These are phyloP conservation scores for Nyctereutes procyonoides DNA, from an alignment of 2,113 vertebrate genomes.

Conservation along the genomic window DNA sequence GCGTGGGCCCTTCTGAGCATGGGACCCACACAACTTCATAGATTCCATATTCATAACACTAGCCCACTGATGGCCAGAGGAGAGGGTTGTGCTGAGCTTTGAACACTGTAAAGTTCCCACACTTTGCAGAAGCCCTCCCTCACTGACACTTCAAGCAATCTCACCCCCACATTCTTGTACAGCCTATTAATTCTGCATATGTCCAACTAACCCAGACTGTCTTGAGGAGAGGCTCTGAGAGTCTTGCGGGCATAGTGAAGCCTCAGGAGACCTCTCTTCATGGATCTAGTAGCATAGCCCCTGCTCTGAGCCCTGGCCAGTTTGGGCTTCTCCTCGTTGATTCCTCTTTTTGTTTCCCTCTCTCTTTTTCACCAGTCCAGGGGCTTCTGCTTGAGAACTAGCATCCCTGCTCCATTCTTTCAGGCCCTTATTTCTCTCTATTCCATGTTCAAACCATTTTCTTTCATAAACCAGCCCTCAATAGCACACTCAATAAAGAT, in stretches of 20 bases:
- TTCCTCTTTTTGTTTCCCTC: neutral
- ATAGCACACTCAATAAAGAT: neutral
- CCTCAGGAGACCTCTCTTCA: neutral
- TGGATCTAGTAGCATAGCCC: neutral
- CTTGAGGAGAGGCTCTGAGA: neutral
- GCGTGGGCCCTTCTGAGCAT: neutral
- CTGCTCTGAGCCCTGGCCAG: accelerated
- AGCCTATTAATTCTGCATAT: neutral
- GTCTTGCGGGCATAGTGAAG: neutral
- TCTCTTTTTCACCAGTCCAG: neutral
- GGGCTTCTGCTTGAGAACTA: neutral
- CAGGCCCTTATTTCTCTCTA: neutral
- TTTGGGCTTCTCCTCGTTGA: neutral
- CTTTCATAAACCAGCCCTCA: neutral
- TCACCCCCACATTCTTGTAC: neutral
- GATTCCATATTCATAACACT: accelerated
- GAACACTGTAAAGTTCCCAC: accelerated
- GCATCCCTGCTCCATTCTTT: neutral
- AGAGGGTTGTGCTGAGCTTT: neutral
- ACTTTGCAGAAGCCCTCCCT: neutral
- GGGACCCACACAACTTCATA: accelerated
- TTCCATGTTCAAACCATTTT: neutral
- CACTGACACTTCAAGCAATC: no score
- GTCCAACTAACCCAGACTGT: neutral
- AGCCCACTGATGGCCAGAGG: neutral